Conservation (phyloP, 2,888 invertebrate species). For the Ceramica pisi region DNA sequence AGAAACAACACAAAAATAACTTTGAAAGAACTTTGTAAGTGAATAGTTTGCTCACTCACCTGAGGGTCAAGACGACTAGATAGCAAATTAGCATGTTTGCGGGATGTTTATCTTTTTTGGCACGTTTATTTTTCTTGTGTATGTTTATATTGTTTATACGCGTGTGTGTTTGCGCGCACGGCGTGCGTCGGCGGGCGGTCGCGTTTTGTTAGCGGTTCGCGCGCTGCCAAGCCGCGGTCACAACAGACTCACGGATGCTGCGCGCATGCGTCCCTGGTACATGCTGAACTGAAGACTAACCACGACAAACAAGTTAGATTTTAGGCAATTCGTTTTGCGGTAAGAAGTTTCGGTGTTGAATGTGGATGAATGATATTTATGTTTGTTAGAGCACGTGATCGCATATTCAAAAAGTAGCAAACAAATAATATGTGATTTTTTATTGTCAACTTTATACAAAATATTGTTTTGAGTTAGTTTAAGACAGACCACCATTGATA, state of each 20-base stretch:
- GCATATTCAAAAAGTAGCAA: not conserved
- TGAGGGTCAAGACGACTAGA: slow-evolving; percentile 28
- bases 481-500: not conserved
- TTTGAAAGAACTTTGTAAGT: slow-evolving; percentile 36
- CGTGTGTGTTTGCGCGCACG: slow-evolving; percentile 75
- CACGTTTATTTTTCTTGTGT: slow-evolving; percentile 46
- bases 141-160: slow-evolving; percentile 58
- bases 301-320: slow-evolving; percentile 58
- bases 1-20: slow-evolving; percentile 18
- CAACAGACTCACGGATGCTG: slow-evolving; percentile 63
- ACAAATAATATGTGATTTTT: not conserved
- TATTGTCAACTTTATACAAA: not conserved
- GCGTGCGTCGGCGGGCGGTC: slow-evolving; percentile 71
- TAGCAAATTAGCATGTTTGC: slow-evolving; percentile 43
- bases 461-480: not conserved
- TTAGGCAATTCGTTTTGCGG: slow-evolving; percentile 25
- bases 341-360: slow-evolving; percentile 20
- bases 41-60: slow-evolving; percentile 53
- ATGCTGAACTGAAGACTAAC: slow-evolving; percentile 53
- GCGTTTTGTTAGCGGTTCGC: slow-evolving; percentile 72
- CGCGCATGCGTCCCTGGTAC: slow-evolving; percentile 75
- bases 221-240: slow-evolving; percentile 67
- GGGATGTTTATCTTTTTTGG: slow-evolving; percentile 25
- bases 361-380: not conserved
- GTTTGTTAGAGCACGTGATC: not conserved